Percentiles rank a stretch among this genome's conserved stretches.
These are phyloP conservation scores for Enteromius anoplus DNA, from an alignment of 2,797 vertebrate genomes.

Conservation along the genomic window DNA sequence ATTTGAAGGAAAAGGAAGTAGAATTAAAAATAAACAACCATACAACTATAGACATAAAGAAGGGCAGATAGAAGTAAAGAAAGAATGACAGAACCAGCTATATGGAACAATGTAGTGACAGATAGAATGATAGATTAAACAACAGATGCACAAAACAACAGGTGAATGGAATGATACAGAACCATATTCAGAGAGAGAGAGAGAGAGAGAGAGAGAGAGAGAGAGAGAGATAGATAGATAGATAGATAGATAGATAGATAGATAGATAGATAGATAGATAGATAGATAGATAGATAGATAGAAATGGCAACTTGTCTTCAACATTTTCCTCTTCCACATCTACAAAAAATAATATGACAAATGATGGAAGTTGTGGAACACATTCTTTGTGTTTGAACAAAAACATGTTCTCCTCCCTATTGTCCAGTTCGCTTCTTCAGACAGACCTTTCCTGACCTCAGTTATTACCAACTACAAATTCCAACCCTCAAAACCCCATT, in stretches of 20 bases:
- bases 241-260: too few relatives aligned
- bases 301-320: neutral
- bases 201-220: too few relatives aligned
- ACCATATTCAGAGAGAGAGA: too few relatives aligned
- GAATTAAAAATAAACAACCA: neutral
- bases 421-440: conserved; percentile 34
- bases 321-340: neutral
- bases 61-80: neutral
- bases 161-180: neutral
- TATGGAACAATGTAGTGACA: neutral
- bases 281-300: neutral
- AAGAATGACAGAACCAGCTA: neutral
- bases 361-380: conserved; percentile 9
- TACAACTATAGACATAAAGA: neutral
- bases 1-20: neutral
- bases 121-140: neutral
- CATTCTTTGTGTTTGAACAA: conserved; percentile 7
- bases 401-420: conserved; percentile 13
- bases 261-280: too few relatives aligned
- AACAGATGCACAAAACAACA: neutral
- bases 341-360: conserved; percentile 6
- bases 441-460: conserved; percentile 50
- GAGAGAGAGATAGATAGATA: too few relatives aligned
- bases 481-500: conserved; percentile 58
- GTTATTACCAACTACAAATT: conserved; percentile 56